phyloP scores from a whole-genome alignment of 2,113 vertebrate genomes.

The Notarius quadriscutis region DNA sequence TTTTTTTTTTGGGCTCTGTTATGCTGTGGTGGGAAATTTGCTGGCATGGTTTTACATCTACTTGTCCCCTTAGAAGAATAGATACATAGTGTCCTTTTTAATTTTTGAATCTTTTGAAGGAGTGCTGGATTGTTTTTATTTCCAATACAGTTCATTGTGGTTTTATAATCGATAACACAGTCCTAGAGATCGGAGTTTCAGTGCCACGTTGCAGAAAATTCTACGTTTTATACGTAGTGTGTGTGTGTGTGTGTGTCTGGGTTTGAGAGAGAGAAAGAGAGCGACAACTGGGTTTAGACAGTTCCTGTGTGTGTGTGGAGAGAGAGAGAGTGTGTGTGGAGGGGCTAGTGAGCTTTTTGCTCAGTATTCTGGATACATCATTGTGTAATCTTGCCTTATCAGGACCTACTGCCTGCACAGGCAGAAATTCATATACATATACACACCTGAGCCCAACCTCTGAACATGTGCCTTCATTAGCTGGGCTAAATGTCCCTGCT shows the following conservation, averaged over 20 bases:
- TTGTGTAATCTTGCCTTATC: constrained; percentile 76
- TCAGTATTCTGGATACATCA: constrained; percentile 55
- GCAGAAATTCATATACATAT: constrained; percentile 44
- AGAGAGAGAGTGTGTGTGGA: constrained; percentile 21
- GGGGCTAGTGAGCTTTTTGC: constrained; percentile 53
- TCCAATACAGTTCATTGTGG: neutral
- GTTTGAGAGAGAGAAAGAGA: neutral
- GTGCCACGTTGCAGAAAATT: neutral
- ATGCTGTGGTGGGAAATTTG: neutral
- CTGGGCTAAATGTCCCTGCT: constrained; percentile 77
- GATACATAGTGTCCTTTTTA: neutral
- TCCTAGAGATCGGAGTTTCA: neutral
- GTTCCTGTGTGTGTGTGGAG: constrained; percentile 18
- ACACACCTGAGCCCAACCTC: constrained; percentile 59
- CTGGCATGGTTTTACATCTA: neutral
- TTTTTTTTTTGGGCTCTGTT: neutral
- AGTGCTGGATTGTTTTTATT: neutral
- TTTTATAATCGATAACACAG: neutral
- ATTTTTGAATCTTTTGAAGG: neutral
- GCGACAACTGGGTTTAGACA: constrained; percentile 42
- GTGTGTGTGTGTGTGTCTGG: neutral
- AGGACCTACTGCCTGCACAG: constrained; percentile 69
- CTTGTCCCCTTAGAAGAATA: neutral
- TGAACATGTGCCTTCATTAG: constrained; percentile 76
- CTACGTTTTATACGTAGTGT: neutral